Evolutionary conservation across 2,888 invertebrate genomes (phyloP).

Genomic region (Microchrysa polita): DNA sequence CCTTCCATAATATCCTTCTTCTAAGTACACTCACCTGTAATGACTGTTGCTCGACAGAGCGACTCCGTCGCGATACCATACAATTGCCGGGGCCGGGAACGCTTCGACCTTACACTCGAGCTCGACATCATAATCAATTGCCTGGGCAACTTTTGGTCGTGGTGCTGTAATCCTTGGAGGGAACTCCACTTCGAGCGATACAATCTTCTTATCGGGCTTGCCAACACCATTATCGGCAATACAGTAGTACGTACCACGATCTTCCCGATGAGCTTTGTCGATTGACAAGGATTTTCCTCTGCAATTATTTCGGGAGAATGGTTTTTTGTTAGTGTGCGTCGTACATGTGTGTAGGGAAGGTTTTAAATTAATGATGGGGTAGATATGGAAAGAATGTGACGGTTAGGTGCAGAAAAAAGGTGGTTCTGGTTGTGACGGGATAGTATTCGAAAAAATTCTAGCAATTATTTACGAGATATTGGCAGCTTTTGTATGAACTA

Average conservation of each 20-base stretch:
- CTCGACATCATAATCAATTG: constrained; percentile 57
- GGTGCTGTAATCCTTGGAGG: constrained; percentile 60
- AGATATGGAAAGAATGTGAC: too few relatives aligned
- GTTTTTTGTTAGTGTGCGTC: too few relatives aligned
- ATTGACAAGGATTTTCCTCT: constrained; percentile 59
- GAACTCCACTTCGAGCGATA: constrained; percentile 63
- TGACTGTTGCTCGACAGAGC: constrained; percentile 45
- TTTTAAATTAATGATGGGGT: too few relatives aligned
- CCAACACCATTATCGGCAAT: constrained; percentile 63
- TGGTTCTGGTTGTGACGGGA: too few relatives aligned
- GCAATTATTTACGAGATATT: too few relatives aligned
- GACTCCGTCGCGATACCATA: constrained; percentile 55
- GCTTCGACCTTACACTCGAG: constrained; percentile 62
- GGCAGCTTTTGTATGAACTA: too few relatives aligned
- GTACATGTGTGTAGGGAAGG: too few relatives aligned
- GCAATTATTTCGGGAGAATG: constrained; percentile 7
- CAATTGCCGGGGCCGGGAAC: constrained; percentile 61
- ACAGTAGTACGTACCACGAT: constrained; percentile 63
- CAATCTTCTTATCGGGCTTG: constrained; percentile 57
- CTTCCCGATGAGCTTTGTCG: constrained; percentile 58
- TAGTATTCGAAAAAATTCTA: too few relatives aligned
- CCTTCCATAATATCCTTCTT: background rate
- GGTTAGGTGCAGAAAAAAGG: too few relatives aligned
- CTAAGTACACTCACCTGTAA: constrained; percentile 46
- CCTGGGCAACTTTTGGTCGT: constrained; percentile 62